A percentile compares a stretch with the other conserved stretches of the same genome.
Evolutionary conservation across 1,140 invertebrate genomes (phyloP).

Genomic region (Drosophila pectinifera): DNA sequence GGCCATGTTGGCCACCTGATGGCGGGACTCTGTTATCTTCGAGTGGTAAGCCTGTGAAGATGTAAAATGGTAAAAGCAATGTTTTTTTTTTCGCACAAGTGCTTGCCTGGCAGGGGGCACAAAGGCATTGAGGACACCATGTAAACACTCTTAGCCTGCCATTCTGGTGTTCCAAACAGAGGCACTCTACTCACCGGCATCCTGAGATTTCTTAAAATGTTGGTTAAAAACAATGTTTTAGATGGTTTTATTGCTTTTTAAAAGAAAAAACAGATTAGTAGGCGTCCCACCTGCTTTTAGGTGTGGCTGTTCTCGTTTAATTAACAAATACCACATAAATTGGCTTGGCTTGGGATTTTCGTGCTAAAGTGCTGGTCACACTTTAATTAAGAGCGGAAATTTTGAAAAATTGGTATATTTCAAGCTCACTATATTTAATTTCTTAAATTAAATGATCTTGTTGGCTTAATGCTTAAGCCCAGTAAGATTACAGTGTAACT

Average conservation of each 20-base stretch:
- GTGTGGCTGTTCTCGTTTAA: neutral
- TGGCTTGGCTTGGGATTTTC: neutral
- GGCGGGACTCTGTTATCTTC: slow-evolving; percentile 90
- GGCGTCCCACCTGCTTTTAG: slow-evolving; percentile 8
- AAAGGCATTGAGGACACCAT: neutral
- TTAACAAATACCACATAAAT: neutral
- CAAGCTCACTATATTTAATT: no score
- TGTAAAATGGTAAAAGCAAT: slow-evolving; percentile 24
- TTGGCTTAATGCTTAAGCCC: neutral
- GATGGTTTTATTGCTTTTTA: neutral
- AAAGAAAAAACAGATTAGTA: slow-evolving; percentile 19
- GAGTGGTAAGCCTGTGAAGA: slow-evolving; percentile 96
- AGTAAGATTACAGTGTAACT: neutral
- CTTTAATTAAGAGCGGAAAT: neutral
- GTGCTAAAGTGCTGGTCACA: neutral
- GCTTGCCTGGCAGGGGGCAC: slow-evolving; percentile 16
- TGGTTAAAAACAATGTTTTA: neutral
- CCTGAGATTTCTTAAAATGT: neutral
- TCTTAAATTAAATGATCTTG: neutral
- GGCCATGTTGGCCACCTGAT: slow-evolving; percentile 96
- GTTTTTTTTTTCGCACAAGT: neutral
- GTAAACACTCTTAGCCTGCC: neutral
- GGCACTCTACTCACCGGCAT: slow-evolving; percentile 54
- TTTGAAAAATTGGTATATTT: neutral
- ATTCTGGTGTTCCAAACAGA: neutral